These are phyloP conservation scores for Phalanger gymnotis DNA, from an alignment of 2,797 vertebrate species.

Conservation along the genomic window DNA sequence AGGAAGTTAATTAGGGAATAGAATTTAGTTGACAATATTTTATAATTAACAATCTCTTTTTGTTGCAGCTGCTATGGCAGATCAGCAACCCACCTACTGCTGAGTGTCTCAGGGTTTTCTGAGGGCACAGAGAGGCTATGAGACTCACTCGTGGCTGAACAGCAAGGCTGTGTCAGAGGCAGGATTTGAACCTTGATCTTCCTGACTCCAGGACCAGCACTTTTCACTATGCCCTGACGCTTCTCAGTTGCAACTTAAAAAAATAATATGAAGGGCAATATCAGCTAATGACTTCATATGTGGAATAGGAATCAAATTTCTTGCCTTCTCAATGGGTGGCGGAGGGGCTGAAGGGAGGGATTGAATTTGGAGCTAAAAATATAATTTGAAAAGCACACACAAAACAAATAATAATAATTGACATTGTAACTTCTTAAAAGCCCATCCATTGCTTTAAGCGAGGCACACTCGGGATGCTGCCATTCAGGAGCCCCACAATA, in stretches of 20 bases:
- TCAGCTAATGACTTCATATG: neutral
- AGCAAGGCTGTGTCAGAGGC: neutral
- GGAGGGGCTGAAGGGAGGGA: neutral
- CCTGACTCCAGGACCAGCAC: neutral
- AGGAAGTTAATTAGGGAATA: neutral
- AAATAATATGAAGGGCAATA: neutral
- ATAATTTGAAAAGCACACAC: neutral
- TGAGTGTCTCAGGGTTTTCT: neutral
- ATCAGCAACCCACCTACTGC: neutral
- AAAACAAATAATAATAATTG: neutral
- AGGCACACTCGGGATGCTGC: neutral
- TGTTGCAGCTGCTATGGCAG: no score
- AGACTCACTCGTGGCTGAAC: neutral
- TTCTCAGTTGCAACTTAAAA: neutral
- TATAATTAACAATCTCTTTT: neutral
- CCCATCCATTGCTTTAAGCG: neutral
- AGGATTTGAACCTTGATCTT: neutral
- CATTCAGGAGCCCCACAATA: neutral
- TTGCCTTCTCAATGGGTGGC: neutral
- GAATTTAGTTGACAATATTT: neutral
- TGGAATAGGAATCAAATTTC: neutral
- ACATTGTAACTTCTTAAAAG: neutral
- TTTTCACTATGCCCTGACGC: neutral
- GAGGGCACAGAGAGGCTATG: neutral
- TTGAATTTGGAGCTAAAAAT: neutral